Evolutionary conservation across 1,140 invertebrate species (phyloP), one percentile per base, ranked within the genome.

Genomic region (Ips typographus): DNA sequence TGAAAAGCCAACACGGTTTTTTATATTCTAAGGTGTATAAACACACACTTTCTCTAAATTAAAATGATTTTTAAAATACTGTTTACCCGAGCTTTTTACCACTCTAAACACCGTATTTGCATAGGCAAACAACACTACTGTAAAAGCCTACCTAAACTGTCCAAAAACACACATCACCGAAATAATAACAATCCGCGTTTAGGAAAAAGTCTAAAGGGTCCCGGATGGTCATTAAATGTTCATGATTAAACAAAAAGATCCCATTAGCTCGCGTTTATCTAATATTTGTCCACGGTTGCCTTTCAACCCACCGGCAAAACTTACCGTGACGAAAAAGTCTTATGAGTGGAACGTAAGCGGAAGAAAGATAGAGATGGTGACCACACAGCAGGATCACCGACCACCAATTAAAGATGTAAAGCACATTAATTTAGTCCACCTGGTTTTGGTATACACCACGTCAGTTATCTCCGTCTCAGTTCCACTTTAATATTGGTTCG

Each of bases 341-440:
- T 37, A 40, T 52, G 73, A 22, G 22, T 22, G 22, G 22, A 22
- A 22, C 22, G 22, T 22, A 74, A 74, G 67, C 44, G 74, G 52
- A 53, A 55, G 71, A 77, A 47, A 65, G 70, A 72, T 37, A 58
- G 63, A 8, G 4, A 38, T 69, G 70, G 51, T 69, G 79, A 76
- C 79, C 79, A 80, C 79, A 80, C 79, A 80, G 68, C 77, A 75
- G 68, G 77, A 76, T 76, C 75, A 72, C 74, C 75, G 77, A 75
- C 77, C 79, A 79, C 79, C 79, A 80, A 80, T 80, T 80, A 80
- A 80, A 78, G 78, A 80, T 80, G 77, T 80, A 78, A 80, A 79
- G 79, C 79, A 78, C 79, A 80, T 80, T 80, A 80, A 80, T 80
- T 80, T 80, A 77, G 77, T 72, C 58, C n/a, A 40, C 73, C 71